Evolutionary conservation across 2,888 invertebrate genomes (phyloP), one percentile per base, ranked within the genome.

Genomic region (Melanostoma scalare): DNA sequence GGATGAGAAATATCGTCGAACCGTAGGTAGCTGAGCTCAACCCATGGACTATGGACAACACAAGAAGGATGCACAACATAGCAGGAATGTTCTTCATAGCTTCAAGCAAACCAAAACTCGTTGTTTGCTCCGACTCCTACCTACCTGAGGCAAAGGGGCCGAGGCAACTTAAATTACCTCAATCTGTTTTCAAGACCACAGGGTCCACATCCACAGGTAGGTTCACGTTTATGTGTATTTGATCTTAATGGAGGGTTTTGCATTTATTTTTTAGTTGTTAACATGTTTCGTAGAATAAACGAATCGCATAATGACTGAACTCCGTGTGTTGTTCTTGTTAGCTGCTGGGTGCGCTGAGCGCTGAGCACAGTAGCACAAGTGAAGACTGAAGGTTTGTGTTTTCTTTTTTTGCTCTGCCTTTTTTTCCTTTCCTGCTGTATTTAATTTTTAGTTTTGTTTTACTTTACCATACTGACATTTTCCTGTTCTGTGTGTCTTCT

Each of bases 221-320:
- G 67, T 78, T 63, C 69, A 58, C 69, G 58, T 46, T 65, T 78
- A 60, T 53, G 69, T 74, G 42, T 69, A 60, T 84, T 82, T 77
- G 73, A 52, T 78, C 69, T 78, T 78, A 78, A 82, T 82, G 73
- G 72, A 68, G 53, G 72, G 56, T 81, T 76, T 75, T 61, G 72
- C 46, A 68, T 75, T 63, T 48, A 67, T 67, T 82, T 65, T 85
- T 81, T 77, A 58, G 33, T 78, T 75, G 77, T 86, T 68, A 71
- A 77, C 85, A 80, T 80, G 61, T 85, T 86, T 85, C 85, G 77
- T 72, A 85, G 80, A 86, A 86, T 77, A 68, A 80, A 60, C 56
- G 77, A 72, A 68, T 76, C 53, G 48, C 46, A 81, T 65, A 71
- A 71, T 60, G 69, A 68, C 61, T 55, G 55, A 65, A 44, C 56